Conservation (phyloP, 2,113 vertebrate species). For the Motacilla alba region DNA sequence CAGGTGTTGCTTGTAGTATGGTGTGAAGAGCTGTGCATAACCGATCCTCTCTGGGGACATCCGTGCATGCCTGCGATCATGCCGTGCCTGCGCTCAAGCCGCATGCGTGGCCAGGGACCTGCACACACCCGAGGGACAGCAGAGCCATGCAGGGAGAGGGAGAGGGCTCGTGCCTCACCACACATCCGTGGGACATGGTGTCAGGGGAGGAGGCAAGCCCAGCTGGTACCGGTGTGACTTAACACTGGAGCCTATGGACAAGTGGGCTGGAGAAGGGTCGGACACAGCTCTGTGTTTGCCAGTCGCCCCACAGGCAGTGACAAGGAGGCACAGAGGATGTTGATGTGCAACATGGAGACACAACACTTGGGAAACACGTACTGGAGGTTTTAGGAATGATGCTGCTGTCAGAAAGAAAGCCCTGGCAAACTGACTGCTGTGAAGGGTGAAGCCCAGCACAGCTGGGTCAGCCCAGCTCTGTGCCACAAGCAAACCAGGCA, state of each 20-base stretch:
- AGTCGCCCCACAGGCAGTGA: not conserved
- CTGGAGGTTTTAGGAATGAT: not conserved
- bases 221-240: not conserved
- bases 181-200: rapidly evolving
- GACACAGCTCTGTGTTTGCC: not conserved
- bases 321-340: not conserved
- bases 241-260: rapidly evolving
- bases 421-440: not conserved
- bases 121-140: rapidly evolving
- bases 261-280: not conserved
- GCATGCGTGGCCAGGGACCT: not conserved
- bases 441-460: not conserved
- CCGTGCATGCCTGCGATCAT: not conserved
- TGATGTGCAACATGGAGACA: not conserved
- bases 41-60: rapidly evolving
- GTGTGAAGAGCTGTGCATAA: rapidly evolving
- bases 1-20: not conserved
- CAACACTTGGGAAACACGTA: not conserved
- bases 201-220: not conserved
- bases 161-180: not conserved
- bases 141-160: not conserved
- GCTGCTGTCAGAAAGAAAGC: not conserved
- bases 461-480: not conserved
- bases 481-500: not conserved
- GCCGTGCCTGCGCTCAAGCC: not conserved